Conservation (phyloP, 2,797 vertebrate genomes). For the Melanotaenia trifasciata region DNA sequence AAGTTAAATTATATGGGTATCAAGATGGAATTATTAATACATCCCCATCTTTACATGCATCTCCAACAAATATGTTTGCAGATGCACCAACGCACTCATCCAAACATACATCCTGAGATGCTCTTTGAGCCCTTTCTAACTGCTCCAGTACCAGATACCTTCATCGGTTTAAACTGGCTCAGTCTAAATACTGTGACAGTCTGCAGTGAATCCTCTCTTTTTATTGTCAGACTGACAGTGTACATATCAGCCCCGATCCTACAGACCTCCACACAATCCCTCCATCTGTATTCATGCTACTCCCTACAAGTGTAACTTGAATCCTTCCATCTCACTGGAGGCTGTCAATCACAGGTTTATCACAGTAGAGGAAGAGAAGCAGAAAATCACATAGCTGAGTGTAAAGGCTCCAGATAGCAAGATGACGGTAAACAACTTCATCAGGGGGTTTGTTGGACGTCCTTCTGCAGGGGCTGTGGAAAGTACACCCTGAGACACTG, state of each 20-base stretch:
- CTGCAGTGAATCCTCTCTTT: slow-evolving; percentile 39
- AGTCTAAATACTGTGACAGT: slow-evolving; percentile 26
- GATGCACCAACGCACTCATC: not conserved
- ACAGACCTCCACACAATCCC: slow-evolving; percentile 8
- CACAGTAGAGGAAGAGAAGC: slow-evolving; percentile 38
- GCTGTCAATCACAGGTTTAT: slow-evolving; percentile 55
- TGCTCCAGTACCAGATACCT: slow-evolving; percentile 5
- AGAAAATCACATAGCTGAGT: slow-evolving; percentile 51
- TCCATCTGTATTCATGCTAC: slow-evolving; percentile 19
- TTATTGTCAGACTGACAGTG: slow-evolving; percentile 30
- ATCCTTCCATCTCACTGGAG: slow-evolving; percentile 46
- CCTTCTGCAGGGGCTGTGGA: slow-evolving; percentile 14
- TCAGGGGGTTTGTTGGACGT: slow-evolving; percentile 18
- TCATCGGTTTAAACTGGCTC: slow-evolving; percentile 19
- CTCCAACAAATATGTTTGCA: slow-evolving; percentile 4
- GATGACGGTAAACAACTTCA: slow-evolving; percentile 48
- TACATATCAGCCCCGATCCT: slow-evolving; percentile 5
- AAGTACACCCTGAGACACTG: slow-evolving; percentile 19
- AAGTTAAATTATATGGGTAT: not conserved
- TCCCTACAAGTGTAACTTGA: slow-evolving; percentile 31
- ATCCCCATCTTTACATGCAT: not conserved
- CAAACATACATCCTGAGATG: slow-evolving; percentile 11
- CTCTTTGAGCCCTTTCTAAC: slow-evolving; percentile 11
- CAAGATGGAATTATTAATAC: not conserved
- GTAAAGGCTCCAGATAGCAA: slow-evolving; percentile 49